Percentiles rank a stretch among this genome's conserved stretches.
Conservation (phyloP, 2,888 invertebrate species). For the Drosophila gaucha region DNA sequence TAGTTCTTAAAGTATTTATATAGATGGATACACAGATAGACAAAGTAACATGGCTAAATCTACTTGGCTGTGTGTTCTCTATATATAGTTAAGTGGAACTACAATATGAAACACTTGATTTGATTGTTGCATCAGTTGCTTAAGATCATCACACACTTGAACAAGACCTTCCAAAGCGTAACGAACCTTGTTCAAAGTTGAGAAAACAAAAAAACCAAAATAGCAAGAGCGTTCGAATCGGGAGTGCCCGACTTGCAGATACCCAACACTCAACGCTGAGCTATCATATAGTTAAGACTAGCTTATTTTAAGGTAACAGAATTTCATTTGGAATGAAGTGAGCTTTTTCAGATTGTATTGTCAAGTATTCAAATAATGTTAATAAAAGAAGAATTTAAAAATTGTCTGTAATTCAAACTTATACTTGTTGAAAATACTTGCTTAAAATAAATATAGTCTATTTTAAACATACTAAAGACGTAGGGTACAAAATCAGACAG, state of each 20-base stretch:
- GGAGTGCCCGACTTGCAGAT: not conserved
- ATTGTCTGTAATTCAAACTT: too few species aligned
- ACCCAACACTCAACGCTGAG: too few species aligned
- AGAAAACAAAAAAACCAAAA: not conserved
- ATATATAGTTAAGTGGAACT: not conserved
- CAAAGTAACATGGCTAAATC: not conserved
- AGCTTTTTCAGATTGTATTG: too few species aligned
- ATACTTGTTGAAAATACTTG: not conserved
- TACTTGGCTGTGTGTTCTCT: not conserved
- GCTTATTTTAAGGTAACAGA: too few species aligned
- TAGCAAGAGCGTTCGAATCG: too few species aligned
- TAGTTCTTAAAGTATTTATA: not conserved
- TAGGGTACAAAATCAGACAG: conserved; percentile 1
- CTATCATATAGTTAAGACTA: too few species aligned
- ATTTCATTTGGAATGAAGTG: too few species aligned
- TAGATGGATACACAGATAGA: not conserved
- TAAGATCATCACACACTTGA: conserved; percentile 6
- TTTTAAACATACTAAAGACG: too few species aligned
- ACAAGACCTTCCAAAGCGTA: not conserved
- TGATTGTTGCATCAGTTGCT: not conserved
- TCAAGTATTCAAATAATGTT: too few species aligned
- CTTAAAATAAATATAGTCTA: not conserved
- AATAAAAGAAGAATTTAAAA: too few species aligned
- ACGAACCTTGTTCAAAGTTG: not conserved
- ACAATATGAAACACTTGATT: conserved; percentile 4